phyloP scores from a whole-genome alignment of 2,888 invertebrate species.

The Himalopsyche tibetana region DNA sequence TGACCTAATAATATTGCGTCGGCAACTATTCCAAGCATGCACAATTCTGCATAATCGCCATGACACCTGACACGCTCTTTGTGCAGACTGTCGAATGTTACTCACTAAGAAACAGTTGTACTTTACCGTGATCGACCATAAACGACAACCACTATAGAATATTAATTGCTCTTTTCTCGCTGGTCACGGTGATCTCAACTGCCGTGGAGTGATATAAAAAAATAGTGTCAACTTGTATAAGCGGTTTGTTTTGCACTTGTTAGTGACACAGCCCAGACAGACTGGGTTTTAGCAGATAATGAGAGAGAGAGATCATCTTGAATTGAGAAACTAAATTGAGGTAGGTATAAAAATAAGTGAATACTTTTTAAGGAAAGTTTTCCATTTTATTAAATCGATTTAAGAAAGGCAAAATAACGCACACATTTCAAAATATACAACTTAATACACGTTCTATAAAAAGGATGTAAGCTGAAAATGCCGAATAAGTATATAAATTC shows the following conservation, averaged over 20 bases:
- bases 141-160: background rate
- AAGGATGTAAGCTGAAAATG: too few relatives aligned
- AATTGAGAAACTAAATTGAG: too few relatives aligned
- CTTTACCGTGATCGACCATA: conserved; percentile 19
- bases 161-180: conserved; percentile 26
- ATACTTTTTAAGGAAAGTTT: too few relatives aligned
- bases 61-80: conserved; percentile 34
- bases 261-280: background rate
- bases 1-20: conserved; percentile 21
- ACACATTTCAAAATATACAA: too few relatives aligned
- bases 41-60: conserved; percentile 42
- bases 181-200: background rate
- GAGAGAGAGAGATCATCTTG: too few relatives aligned
- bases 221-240: background rate
- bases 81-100: conserved; percentile 14
- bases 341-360: too few relatives aligned
- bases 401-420: too few relatives aligned
- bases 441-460: too few relatives aligned
- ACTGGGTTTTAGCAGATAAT: background rate
- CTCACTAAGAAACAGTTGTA: conserved; percentile 19
- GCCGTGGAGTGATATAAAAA: conserved; percentile 2
- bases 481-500: too few relatives aligned
- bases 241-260: background rate
- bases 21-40: conserved; percentile 18
- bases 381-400: too few relatives aligned